Evolutionary conservation across 2,888 invertebrate species (phyloP), one percentile per base, ranked within the genome.

Genomic region (Zootermopsis nevadensis): DNA sequence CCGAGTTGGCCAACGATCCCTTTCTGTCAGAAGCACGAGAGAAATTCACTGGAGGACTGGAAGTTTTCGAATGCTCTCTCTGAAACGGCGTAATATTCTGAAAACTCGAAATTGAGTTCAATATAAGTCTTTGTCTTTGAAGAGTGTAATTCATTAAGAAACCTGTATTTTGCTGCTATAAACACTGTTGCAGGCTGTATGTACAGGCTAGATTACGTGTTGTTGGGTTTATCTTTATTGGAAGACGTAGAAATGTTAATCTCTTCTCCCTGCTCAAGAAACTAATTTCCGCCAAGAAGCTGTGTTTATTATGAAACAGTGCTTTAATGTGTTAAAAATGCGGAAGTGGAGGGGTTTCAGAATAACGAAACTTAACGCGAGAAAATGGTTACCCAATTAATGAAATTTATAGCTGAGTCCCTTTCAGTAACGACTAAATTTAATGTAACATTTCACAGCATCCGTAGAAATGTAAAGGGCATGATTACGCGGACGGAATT

Each of bases 161-260:
- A 10, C 6, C 10, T 38, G 38, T 10, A 3, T 48, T 48, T 19
- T 15, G 19, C 19, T 48, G 48, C 48, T 48, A 12, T 48, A 48
- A 48, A 48, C 48, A 48, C 19, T 1, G 19, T 48, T 48, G 19
- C 60, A 27, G 60, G 7, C n/a, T 60, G 27, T 60, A n/a, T 60
- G 60, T 60, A n/a, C n/a, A n/a, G n/a, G n/a, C n/a, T 6, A 48
- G 76, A 76, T 76, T 76, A 48, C 38, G 19, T 48, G 76, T 55
- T 77, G 53, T 55, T 55, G 31, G 31, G n/a, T 48, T 77, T 77
- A 31, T 77, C 19, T 30, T 77, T 77, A 31, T 55, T 77, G 31
- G 55, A 77, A 77, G 77, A 48, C 77, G 24, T 53, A 77, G 77
- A 27, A 77, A 55, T 77, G 77, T 55, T 77, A 77, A 77, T 31